Percentiles rank a stretch among this genome's conserved stretches.
These are phyloP conservation scores for Agrochola circellaris DNA, from an alignment of 2,888 invertebrate species.

Conservation along the genomic window DNA sequence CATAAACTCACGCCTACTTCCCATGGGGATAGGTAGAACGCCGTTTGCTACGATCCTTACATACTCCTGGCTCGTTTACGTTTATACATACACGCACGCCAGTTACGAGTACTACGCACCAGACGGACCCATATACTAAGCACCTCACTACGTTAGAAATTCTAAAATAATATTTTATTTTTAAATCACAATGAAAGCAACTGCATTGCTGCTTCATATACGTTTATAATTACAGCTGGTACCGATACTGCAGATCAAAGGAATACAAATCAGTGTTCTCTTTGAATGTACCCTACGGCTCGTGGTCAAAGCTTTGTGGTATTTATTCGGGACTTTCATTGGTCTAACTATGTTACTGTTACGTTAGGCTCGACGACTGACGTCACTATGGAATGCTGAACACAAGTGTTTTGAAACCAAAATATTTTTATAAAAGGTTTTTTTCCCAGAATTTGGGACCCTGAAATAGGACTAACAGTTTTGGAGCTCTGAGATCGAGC, in stretches of 20 bases:
- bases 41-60: too few species aligned
- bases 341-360: conserved; percentile 45
- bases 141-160: not conserved
- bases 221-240: conserved; percentile 13
- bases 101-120: too few species aligned
- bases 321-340: conserved; percentile 55
- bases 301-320: conserved; percentile 64
- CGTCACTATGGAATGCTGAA: conserved; percentile 2
- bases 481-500: not conserved
- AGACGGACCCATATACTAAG: too few species aligned
- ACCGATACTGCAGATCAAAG: conserved; percentile 29
- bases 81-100: too few species aligned
- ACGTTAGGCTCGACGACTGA: conserved; percentile 9
- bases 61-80: too few species aligned
- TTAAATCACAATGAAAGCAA: not conserved
- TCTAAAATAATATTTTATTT: not conserved
- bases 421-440: not conserved
- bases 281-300: conserved; percentile 47
- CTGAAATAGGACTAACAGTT: not conserved
- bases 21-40: too few species aligned
- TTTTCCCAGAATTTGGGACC: not conserved
- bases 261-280: conserved; percentile 55
- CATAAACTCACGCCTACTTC: too few species aligned
- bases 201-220: conserved; percentile 2
- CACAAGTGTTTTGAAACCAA: not conserved